Base-by-base conservation (phyloP, 1,140 invertebrate genomes). In the Calephelis nemesis region DNA sequence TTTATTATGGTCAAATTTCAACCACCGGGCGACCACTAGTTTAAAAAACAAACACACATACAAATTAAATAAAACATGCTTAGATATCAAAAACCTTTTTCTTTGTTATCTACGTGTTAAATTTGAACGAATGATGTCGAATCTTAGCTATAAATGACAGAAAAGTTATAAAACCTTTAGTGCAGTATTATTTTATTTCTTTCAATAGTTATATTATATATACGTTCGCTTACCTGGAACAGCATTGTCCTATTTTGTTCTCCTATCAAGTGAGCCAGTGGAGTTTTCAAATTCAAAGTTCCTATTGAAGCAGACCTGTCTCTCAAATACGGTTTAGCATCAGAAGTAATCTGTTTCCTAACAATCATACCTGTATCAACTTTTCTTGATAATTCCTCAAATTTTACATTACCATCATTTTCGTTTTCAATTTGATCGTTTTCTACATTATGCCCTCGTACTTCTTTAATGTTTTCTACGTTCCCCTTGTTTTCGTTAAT, bases 171-270 rank as follows among this genome's bases (percentile, higher is more conserved):
- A 30, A 30, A 30, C 3, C 30, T 30, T 30, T 30, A 30, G 30
- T 30, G 30, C 30, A 30, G 30, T 30, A 30, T 30, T 1, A 30
- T 3, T 30, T 30, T 30, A 30, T 2, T 30, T 30, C 30, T 30
- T 30, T 30, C 3, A 30, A 30, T 30, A 30, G 4, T 30, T 30
- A 2, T 30, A 19, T 1, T 30, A 30, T 4, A 4, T 4, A 30
- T 30, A 30, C 30, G 30, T 30, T 30, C 58, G 62, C 93, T 92
- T 77, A 97, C 95, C 84, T 97, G 95, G 83, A 96, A 96, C 9
- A 99, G 93, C 98, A 99, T 99, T 1, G 97, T 98, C 30, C 97
- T 93, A 92, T 98, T 98, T 73, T 96, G 95, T 66, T 97, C 96
- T 9, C 94, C 93, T 71, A 92, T 91, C 42, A 92, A 71, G 65